Evolutionary conservation across 2,113 vertebrate genomes (phyloP).

Genomic region (Calonectris borealis): DNA sequence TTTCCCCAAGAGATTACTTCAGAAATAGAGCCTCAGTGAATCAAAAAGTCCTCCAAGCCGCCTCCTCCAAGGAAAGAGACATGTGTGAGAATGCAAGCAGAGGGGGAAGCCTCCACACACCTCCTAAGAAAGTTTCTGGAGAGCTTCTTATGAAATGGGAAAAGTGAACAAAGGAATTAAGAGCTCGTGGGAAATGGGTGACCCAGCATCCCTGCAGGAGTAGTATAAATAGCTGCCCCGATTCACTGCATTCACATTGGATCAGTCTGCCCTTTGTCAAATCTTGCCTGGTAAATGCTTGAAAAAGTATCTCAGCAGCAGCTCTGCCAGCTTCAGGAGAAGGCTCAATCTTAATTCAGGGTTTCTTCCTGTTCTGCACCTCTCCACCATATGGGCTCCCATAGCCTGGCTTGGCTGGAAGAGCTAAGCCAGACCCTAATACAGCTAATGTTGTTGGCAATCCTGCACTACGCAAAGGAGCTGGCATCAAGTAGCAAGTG

Average conservation of each 20-base stretch:
- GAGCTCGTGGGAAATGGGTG: not conserved
- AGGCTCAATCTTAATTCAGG: not conserved
- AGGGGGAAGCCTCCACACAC: not conserved
- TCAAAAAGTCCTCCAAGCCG: not conserved
- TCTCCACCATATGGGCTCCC: not conserved
- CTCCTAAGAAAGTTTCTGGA: not conserved
- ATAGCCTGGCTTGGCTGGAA: not conserved
- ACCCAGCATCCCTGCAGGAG: not conserved
- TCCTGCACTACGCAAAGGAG: accelerated
- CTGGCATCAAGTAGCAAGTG: not conserved
- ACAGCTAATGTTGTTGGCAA: not conserved
- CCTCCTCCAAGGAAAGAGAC: not conserved
- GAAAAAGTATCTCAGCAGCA: not conserved
- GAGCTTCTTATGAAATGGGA: not conserved
- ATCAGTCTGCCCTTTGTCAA: not conserved
- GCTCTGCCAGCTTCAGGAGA: not conserved
- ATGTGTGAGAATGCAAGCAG: not conserved
- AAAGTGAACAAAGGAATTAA: not conserved
- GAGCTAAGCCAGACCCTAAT: not conserved
- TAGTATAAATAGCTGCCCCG: not conserved
- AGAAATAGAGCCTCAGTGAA: not conserved
- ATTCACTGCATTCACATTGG: not conserved
- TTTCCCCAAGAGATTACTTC: not conserved
- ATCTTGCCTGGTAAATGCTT: not conserved
- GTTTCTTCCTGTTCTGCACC: not conserved